Evolutionary conservation across 1,140 invertebrate species (phyloP).

Genomic region (Drosophila persimilis): DNA sequence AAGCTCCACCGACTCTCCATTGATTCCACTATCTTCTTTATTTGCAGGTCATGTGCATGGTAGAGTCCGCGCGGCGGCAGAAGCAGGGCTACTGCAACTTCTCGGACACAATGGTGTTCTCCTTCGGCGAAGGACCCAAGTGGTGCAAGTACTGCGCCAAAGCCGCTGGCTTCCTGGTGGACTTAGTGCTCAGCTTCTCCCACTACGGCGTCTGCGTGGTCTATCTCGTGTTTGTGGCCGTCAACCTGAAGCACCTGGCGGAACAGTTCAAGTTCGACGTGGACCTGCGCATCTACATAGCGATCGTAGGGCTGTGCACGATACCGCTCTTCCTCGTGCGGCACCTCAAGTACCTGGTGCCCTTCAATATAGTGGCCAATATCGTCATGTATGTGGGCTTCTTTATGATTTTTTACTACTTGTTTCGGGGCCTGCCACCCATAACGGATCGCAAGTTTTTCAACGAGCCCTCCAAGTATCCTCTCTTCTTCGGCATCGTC

Average conservation of each 20-base stretch:
- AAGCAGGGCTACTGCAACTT: constrained; percentile 33
- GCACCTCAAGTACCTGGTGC: constrained; percentile 49
- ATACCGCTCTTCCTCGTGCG: constrained; percentile 37
- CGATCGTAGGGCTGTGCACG: not conserved
- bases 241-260: constrained; percentile 21
- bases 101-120: constrained; percentile 29
- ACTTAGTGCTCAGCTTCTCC: constrained; percentile 17
- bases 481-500: constrained; percentile 37
- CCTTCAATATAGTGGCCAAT: constrained; percentile 31
- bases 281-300: constrained; percentile 25
- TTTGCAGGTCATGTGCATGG: constrained; percentile 41
- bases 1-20: too few relatives aligned
- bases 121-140: constrained; percentile 33
- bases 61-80: constrained; percentile 34
- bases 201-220: constrained; percentile 47
- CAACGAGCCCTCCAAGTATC: not conserved
- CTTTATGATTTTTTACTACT: constrained; percentile 32
- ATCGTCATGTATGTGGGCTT: constrained; percentile 29
- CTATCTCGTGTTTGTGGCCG: constrained; percentile 45
- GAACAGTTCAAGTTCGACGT: not conserved
- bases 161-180: constrained; percentile 16
- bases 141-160: constrained; percentile 21
- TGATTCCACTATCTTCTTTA: too few relatives aligned
- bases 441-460: constrained; percentile 18
- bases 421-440: constrained; percentile 26